Evolutionary conservation across 2,888 invertebrate species (phyloP), one percentile per base, ranked within the genome.

Genomic region (Magallana nippona): DNA sequence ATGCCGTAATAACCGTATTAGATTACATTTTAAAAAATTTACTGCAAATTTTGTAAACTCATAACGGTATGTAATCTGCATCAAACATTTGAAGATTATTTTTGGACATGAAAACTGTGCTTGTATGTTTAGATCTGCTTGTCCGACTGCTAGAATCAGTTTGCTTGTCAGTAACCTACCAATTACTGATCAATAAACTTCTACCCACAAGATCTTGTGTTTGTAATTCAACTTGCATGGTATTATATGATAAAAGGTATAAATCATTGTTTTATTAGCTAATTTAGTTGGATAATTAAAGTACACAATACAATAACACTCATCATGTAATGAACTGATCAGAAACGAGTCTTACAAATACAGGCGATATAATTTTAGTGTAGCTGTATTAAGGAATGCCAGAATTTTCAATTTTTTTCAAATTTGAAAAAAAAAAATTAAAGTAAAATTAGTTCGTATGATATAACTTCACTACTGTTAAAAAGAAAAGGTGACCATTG

Each of bases 131-230:
- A 71, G 71, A 71, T 71, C 71, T 71, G 71, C 71, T 71, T 71
- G 71, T 71, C 71, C 15, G 71, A 71, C 32, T 71, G 71, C 71
- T 71, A 71, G 71, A 71, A 71, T 71, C 71, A 71, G 71, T 71
- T 71, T 71, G 71, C 71, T 71, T 71, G 71, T 71, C 71, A 71
- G 71, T 71, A 71, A 71, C 22, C 32, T 71, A 71, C 71, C 22
- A 22, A 11, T 71, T 27, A 71, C 71, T 71, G 71, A 71, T 71
- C 71, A 71, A 22, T 71, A 71, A 71, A 71, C 71, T 71, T 71
- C 71, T 71, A 71, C 71, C 71, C 71, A 71, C 71, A 71, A 27
- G 22, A 32, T 71, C 32, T 71, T 11, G 1, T 10, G 5, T 62
- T 62, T 19, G 19, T 22, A 10, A 10, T 10, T 62, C 22, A 22